A percentile compares a stretch with the other conserved stretches of the same genome.
These are phyloP conservation scores for Distichodus sexfasciatus DNA, from an alignment of 2,797 vertebrate genomes.

Conservation along the genomic window DNA sequence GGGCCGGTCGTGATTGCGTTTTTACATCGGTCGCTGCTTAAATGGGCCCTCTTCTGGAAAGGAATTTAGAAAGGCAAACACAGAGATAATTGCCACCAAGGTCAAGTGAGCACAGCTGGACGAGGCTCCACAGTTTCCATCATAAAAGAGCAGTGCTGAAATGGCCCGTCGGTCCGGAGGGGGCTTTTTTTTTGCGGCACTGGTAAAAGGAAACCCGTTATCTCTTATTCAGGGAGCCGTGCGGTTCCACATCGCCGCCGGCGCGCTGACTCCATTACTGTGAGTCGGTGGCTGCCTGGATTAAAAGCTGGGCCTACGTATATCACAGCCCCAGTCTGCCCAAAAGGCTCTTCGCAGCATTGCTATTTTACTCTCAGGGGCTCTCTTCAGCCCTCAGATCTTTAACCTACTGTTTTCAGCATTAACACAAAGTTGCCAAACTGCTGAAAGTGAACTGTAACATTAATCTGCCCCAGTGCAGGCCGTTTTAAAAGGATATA, in stretches of 20 bases:
- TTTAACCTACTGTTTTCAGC: too few relatives aligned
- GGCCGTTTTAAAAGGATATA: background rate
- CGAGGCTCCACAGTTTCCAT: slow-evolving; percentile 9
- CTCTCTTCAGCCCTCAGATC: background rate
- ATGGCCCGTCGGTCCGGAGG: slow-evolving; percentile 6
- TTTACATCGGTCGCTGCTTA: slow-evolving; percentile 1
- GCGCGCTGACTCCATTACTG: slow-evolving; percentile 38
- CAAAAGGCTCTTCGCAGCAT: slow-evolving; percentile 10
- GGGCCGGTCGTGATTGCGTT: background rate
- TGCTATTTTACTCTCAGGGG: background rate
- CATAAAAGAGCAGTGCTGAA: slow-evolving; percentile 18
- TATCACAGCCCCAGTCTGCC: slow-evolving; percentile 22
- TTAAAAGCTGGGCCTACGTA: slow-evolving; percentile 26
- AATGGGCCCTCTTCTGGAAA: slow-evolving; percentile 40
- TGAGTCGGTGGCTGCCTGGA: slow-evolving; percentile 30
- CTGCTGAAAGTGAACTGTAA: background rate
- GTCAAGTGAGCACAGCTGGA: slow-evolving; percentile 39
- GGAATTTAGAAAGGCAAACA: slow-evolving; percentile 50
- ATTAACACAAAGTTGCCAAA: too few relatives aligned
- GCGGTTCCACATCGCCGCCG: slow-evolving; percentile 25
- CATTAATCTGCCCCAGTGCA: background rate
- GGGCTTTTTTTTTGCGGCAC: slow-evolving; percentile 23
- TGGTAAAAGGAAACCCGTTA: slow-evolving; percentile 43
- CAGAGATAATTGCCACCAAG: slow-evolving; percentile 47
- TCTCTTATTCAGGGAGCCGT: slow-evolving; percentile 42